These are phyloP conservation scores for Hybos culiciformis DNA, from an alignment of 2,888 invertebrate genomes.

Conservation along the genomic window DNA sequence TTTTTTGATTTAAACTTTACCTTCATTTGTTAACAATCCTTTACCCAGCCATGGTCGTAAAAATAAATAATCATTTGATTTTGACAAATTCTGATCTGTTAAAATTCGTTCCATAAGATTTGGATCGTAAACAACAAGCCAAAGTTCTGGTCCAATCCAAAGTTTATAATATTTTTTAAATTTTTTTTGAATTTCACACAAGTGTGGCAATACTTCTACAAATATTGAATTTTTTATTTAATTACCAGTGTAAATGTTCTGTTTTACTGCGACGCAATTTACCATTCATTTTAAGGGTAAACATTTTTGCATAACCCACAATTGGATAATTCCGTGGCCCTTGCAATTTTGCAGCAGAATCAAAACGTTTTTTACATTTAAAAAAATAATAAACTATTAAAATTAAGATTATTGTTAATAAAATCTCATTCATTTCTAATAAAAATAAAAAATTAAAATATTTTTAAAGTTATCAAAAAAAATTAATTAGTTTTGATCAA, in stretches of 20 bases:
- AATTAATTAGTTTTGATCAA: no score
- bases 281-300: no score
- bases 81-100: conserved; percentile 7
- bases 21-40: conserved; percentile 35
- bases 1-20: conserved; percentile 19
- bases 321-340: conserved; percentile 10
- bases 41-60: conserved; percentile 37
- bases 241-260: no score
- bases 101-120: conserved; percentile 8
- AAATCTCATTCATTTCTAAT: background rate
- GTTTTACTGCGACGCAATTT: no score
- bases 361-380: conserved; percentile 5
- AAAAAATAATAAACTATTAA: background rate
- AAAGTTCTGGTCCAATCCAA: conserved; percentile 10
- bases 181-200: conserved; percentile 3
- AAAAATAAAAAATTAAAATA: no score
- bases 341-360: conserved; percentile 5
- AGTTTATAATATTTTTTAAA: conserved; percentile 8
- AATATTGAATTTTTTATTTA: no score
- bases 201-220: conserved; percentile 4
- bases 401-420: background rate
- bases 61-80: conserved; percentile 25
- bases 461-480: no score
- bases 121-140: conserved; percentile 10
- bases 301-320: conserved; percentile 5